Percentiles rank a stretch among this genome's conserved stretches.
phyloP scores from a whole-genome alignment of 2,113 vertebrate genomes.

The Leucoraja erinaceus region DNA sequence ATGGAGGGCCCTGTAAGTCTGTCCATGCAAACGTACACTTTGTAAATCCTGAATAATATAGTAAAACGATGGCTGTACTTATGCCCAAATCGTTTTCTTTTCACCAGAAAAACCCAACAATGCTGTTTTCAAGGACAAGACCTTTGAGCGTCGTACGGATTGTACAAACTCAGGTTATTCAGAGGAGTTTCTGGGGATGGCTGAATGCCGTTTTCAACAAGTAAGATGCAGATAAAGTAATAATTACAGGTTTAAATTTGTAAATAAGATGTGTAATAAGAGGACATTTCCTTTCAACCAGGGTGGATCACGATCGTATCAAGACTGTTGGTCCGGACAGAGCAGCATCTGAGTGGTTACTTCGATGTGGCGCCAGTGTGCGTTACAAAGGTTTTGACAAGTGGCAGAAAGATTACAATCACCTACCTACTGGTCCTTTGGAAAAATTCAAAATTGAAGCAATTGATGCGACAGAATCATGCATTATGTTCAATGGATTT shows the following conservation, averaged over 20 bases:
- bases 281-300: slow-evolving; percentile 44
- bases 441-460: slow-evolving; percentile 78
- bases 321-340: slow-evolving; percentile 73
- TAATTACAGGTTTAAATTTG: not conserved
- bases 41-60: not conserved
- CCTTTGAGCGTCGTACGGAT: slow-evolving; percentile 42
- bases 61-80: not conserved
- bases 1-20: not conserved
- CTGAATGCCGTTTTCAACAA: slow-evolving; percentile 93
- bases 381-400: slow-evolving; percentile 72
- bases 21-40: not conserved
- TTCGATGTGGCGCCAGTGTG: slow-evolving; percentile 83
- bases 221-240: slow-evolving; percentile 55
- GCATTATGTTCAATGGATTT: slow-evolving; percentile 88
- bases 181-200: slow-evolving; percentile 85
- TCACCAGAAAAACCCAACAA: slow-evolving; percentile 43
- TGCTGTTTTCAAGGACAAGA: slow-evolving; percentile 51
- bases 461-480: slow-evolving; percentile 84
- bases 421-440: slow-evolving; percentile 72
- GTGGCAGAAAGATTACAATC: slow-evolving; percentile 88
- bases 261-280: not conserved
- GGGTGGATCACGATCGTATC: slow-evolving; percentile 86
- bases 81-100: not conserved
- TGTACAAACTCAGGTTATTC: slow-evolving; percentile 41
- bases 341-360: slow-evolving; percentile 87